Evolutionary conservation across 2,888 invertebrate genomes (phyloP), one percentile per base, ranked within the genome.

Genomic region (Carabus problematicus): DNA sequence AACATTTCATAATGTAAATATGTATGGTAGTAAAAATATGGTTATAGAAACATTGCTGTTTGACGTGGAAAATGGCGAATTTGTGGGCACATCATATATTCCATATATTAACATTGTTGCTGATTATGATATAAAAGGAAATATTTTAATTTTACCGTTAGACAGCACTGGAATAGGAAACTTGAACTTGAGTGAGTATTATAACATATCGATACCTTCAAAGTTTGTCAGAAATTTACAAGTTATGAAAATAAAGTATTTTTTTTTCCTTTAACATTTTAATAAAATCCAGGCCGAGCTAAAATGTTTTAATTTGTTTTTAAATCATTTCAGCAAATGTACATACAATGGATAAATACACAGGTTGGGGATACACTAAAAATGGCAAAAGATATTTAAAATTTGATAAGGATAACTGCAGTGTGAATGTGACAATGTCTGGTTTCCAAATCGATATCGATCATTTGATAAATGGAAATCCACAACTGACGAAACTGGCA

Each of bases 71-170:
- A 47, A 74, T 91, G 0, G 16, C 4, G 49, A 49, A 49, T 16
- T 49, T 4, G 18, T 18, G 2, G 49, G 49, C n/a, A 8, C 8
- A 3, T 12, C 49, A 16, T 81, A 80, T 49, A 85, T 92, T 43
- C 90, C 91, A 0, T 83, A 85, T 54, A 76, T 92, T 42, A 82
- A 83, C 54, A 85, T 90, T 84, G 84, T 82, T 41, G 86, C 89
- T 0, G 81, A 85, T 62, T 92, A 92, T 78, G 82, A 81, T 8
- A 81, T 91, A 29, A 80, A 85, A 8, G 92, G 92, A 8, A 87
- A 87, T 74, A 82, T 92, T 14, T 82, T 92, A 73, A 85, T 91
- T 85, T 78, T 92, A 76, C 89, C 91, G 0, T 84, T 92, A 42
- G 81, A 84, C n/a, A 91, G 91, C 39, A 83, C 85, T 2, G 91